Evolutionary conservation across 1,140 invertebrate genomes (phyloP).

Genomic region (Pseudomyrmex concolor): DNA sequence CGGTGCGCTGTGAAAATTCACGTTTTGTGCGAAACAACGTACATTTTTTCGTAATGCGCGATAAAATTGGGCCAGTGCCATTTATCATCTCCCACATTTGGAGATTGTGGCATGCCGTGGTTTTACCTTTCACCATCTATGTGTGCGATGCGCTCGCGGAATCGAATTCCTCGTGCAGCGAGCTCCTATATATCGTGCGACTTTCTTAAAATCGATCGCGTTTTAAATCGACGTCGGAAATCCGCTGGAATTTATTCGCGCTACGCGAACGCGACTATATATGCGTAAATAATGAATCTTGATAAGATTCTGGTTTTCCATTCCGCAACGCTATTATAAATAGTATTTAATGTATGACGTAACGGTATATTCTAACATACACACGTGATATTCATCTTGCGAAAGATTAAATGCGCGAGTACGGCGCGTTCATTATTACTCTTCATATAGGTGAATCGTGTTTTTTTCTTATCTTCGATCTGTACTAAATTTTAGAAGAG

Average conservation of each 20-base stretch:
- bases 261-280: no score
- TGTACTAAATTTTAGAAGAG: conserved; percentile 14
- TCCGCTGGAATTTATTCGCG: neutral
- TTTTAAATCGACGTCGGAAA: neutral
- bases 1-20: no score
- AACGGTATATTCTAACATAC: neutral
- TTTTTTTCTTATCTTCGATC: conserved; percentile 14
- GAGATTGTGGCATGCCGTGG: conserved; percentile 44
- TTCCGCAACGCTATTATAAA: neutral
- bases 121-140: conserved; percentile 70
- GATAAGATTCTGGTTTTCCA: neutral
- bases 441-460: neutral
- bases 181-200: conserved; percentile 27
- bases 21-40: neutral
- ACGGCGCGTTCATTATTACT: conserved; percentile 3
- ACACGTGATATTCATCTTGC: neutral
- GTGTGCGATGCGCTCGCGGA: conserved; percentile 53
- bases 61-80: conserved; percentile 66
- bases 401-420: conserved; percentile 7
- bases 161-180: conserved; percentile 52
- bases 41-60: neutral
- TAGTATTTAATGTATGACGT: neutral
- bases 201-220: neutral
- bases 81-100: conserved; percentile 69
- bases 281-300: no score